Percentiles rank a stretch among this genome's conserved stretches.
Evolutionary conservation across 1,140 invertebrate species (phyloP).

Genomic region (Camponotus pennsylvanicus): DNA sequence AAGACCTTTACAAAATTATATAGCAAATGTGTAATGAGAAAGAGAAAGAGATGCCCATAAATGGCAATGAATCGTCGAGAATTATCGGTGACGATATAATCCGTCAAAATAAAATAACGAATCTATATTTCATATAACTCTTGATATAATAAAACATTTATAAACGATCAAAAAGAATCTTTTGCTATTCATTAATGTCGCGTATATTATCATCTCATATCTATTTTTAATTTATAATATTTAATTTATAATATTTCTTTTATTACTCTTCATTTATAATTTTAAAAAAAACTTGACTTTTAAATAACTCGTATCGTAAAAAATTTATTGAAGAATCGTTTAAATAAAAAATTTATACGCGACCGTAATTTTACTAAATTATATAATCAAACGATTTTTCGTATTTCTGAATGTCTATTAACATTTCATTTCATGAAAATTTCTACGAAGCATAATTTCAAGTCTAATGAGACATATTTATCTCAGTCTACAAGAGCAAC

Average conservation of each 20-base stretch:
- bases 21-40: conserved; percentile 40
- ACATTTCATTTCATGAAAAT: not conserved
- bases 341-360: not conserved
- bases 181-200: not conserved
- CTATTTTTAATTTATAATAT: not conserved
- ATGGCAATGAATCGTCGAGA: conserved; percentile 37
- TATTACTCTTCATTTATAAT: not conserved
- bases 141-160: not conserved
- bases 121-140: not conserved
- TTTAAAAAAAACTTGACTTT: not conserved
- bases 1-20: conserved; percentile 52
- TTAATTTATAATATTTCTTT: not conserved
- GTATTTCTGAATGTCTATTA: not conserved
- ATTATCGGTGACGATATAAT: not conserved
- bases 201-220: not conserved
- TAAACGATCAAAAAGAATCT: not conserved
- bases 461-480: conserved; percentile 14
- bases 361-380: not conserved
- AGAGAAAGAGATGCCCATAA: not conserved
- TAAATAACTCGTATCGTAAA: not conserved
- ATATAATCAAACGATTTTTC: not conserved
- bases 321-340: not conserved
- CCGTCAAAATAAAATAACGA: conserved; percentile 43
- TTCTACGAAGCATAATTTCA: not conserved
- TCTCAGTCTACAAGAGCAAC: conserved; percentile 6